These are phyloP conservation scores for Drosophila aff. DNA, from an alignment of 1,140 invertebrate genomes.

Conservation along the genomic window DNA sequence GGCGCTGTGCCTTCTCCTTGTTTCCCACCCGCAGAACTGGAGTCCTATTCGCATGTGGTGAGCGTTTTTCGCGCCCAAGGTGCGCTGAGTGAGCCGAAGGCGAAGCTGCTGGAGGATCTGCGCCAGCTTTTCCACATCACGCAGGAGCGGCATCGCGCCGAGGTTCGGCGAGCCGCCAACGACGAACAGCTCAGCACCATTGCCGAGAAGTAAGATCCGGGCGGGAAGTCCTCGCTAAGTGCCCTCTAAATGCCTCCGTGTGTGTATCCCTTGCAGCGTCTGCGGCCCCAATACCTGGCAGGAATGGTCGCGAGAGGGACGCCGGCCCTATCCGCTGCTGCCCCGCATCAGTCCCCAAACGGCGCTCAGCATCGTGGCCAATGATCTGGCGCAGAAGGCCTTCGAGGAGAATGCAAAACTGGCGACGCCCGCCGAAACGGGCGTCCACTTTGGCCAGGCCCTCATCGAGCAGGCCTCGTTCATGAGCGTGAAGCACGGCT, in stretches of 20 bases:
- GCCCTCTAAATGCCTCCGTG: conserved; percentile 27
- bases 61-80: conserved; percentile 96
- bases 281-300: conserved; percentile 91
- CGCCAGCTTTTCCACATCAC: conserved; percentile 93
- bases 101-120: conserved; percentile 93
- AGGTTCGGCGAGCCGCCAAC: conserved; percentile 95
- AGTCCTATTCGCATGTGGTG: conserved; percentile 95
- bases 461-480: conserved; percentile 56
- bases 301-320: conserved; percentile 95
- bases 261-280: conserved; percentile 87
- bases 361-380: conserved; percentile 93
- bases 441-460: conserved; percentile 49
- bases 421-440: conserved; percentile 81
- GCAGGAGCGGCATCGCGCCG: conserved; percentile 94
- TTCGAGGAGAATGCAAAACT: conserved; percentile 86
- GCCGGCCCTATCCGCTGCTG: conserved; percentile 92
- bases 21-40: conserved; percentile 89
- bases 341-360: conserved; percentile 93
- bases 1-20: conserved; percentile 20
- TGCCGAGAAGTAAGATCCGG: conserved; percentile 90
- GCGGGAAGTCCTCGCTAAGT: neutral
- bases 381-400: conserved; percentile 87
- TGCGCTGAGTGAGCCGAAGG: conserved; percentile 92
- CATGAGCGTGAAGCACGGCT: conserved; percentile 50
- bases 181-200: conserved; percentile 95